Conservation (phyloP, 2,113 vertebrate genomes). For the Atrichornis clamosus region DNA sequence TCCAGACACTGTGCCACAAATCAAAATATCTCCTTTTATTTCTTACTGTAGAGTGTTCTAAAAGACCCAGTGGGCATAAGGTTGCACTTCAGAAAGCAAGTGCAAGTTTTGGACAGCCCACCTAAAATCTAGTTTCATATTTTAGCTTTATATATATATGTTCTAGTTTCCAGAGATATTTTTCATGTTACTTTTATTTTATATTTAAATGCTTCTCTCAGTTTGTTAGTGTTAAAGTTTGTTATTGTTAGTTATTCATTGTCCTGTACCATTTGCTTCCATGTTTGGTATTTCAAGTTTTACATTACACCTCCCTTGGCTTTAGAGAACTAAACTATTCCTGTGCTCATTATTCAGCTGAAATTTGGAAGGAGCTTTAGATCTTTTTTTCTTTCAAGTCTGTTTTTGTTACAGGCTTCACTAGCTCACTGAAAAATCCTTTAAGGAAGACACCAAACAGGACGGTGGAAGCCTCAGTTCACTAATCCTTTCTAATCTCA, state of each 20-base stretch:
- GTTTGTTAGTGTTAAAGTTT: neutral
- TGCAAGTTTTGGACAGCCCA: neutral
- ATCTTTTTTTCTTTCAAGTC: neutral
- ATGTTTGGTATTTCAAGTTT: neutral
- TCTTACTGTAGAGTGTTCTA: neutral
- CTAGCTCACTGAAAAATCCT: neutral
- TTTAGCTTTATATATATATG: neutral
- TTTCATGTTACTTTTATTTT: neutral
- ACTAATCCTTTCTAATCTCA: neutral
- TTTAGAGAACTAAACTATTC: neutral
- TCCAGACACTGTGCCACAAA: slow-evolving; percentile 3
- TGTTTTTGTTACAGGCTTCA: slow-evolving; percentile 21
- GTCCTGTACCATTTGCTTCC: neutral
- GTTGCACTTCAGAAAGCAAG: neutral
- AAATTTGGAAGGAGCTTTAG: slow-evolving; percentile 24
- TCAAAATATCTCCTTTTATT: slow-evolving; percentile 32
- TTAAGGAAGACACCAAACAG: neutral
- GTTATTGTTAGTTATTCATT: neutral
- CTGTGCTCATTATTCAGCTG: neutral
- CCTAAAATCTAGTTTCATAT: neutral
- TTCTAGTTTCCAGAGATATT: neutral
- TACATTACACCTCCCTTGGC: neutral
- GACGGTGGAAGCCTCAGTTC: neutral
- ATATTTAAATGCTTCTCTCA: neutral
- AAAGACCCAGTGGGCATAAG: neutral